Percentiles rank a stretch among this genome's conserved stretches.
Conservation (phyloP, 2,797 vertebrate species). For the Falco concolor region DNA sequence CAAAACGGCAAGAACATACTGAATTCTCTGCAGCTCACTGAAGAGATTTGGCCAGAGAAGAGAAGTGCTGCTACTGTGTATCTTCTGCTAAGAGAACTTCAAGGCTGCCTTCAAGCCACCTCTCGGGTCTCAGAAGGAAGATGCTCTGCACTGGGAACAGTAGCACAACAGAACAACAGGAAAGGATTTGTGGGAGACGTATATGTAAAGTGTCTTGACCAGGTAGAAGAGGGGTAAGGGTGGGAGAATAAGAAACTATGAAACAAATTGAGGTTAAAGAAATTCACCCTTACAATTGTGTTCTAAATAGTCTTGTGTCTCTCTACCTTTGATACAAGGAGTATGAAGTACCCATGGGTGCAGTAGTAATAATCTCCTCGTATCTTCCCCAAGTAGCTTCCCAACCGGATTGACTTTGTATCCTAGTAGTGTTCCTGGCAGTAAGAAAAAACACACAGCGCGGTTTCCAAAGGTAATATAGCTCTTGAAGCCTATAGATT, state of each 20-base stretch:
- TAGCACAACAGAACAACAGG: not conserved
- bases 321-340: not conserved
- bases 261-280: not conserved
- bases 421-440: not conserved
- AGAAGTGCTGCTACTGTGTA: not conserved
- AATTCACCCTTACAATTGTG: not conserved
- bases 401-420: not conserved
- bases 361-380: not conserved
- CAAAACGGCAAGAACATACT: not conserved
- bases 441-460: not conserved
- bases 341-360: not conserved
- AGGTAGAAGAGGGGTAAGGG: not conserved
- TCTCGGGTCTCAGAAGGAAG: not conserved
- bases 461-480: not conserved
- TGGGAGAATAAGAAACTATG: not conserved
- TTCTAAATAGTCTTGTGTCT: not conserved
- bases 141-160: not conserved
- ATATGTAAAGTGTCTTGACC: not conserved
- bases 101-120: not conserved
- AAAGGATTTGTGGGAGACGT: not conserved
- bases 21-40: not conserved
- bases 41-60: not conserved
- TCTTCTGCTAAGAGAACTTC: not conserved
- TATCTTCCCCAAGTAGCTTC: not conserved
- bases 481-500: not conserved